Evolutionary conservation across 2,113 vertebrate species (phyloP), one percentile per base, ranked within the genome.

Genomic region (Silurus asotus): DNA sequence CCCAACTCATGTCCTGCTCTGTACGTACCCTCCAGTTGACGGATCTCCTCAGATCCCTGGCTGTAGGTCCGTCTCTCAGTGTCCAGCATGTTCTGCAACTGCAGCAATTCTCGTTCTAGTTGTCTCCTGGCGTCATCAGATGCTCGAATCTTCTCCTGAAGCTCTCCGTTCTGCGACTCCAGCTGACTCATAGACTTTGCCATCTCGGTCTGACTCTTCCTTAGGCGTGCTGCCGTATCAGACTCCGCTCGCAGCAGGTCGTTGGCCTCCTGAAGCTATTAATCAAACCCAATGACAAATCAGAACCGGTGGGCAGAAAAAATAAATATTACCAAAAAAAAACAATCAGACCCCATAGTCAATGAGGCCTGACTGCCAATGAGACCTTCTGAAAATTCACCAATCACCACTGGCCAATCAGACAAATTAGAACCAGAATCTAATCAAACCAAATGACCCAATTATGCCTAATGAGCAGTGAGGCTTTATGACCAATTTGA

Each of bases 21-120:
- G 72, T 76, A 55, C 75, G 92, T 95, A 99, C 98, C 98, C 94
- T 99, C 97, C 83, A 98, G 95, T 72, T 99, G 97, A 82, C 94
- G 95, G 93, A 99, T 99, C 94, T 99, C 97, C 94, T 99, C 98
- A 8, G 98, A 99, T 90, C 96, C 97, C 88, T 97, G 96, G 91
- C 95, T 97, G 92, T 94, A 96, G 93, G 96, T 97, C 86, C 97
- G 96, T 92, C 96, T 93, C 92, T 99, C 98, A 0, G 96, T 96
- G 91, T 99, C 98, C 91, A 99, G 93, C 45, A 94, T 96, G 91
- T 96, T 96, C 94, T 99, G 97, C 49, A 99, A 92, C 20, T 97
- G 95, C 83, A 98, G 95, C 89, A 96, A 95, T 89, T 99, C 97
- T 84, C 98, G 98, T 93, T 99, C 97, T 87, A 96, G 92, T 89